Percentiles rank a stretch among this genome's conserved stretches.
These are phyloP conservation scores for Watsonalla binaria DNA, from an alignment of 2,888 invertebrate genomes.

Conservation along the genomic window DNA sequence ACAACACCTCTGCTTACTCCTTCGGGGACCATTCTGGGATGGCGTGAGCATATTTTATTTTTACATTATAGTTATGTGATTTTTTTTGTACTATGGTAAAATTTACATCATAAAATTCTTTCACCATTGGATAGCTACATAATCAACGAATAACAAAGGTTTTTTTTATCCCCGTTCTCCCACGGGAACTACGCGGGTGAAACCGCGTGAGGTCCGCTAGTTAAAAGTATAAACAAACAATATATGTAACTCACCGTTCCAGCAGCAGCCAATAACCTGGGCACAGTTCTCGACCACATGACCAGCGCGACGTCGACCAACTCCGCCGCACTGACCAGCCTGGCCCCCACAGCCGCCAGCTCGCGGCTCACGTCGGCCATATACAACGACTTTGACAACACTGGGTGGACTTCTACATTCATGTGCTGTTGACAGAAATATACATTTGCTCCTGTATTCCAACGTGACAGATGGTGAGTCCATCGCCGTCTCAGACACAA, in stretches of 20 bases:
- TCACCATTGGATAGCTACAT: background rate
- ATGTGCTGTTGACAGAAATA: conserved; percentile 45
- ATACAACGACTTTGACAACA: conserved; percentile 46
- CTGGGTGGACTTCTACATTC: conserved; percentile 54
- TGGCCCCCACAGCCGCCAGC: conserved; percentile 28
- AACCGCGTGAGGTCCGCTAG: too few species aligned
- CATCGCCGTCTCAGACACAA: too few species aligned
- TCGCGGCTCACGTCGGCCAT: conserved; percentile 38
- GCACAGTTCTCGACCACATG: conserved; percentile 39
- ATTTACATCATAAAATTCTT: too few species aligned
- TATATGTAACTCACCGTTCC: conserved; percentile 32
- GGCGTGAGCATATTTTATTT: too few species aligned
- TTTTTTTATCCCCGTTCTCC: background rate
- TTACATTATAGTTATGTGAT: too few species aligned
- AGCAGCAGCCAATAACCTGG: conserved; percentile 17
- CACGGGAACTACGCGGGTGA: too few species aligned
- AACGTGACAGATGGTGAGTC: too few species aligned
- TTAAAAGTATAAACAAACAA: too few species aligned
- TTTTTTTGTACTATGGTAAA: too few species aligned
- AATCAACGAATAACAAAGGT: background rate
- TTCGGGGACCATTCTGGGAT: too few species aligned
- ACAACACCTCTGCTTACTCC: too few species aligned
- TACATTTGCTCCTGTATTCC: background rate
- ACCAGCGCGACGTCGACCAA: conserved; percentile 36
- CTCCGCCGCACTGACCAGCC: conserved; percentile 15